phyloP scores from a whole-genome alignment of 2,113 vertebrate genomes.

The Myodes glareolus region DNA sequence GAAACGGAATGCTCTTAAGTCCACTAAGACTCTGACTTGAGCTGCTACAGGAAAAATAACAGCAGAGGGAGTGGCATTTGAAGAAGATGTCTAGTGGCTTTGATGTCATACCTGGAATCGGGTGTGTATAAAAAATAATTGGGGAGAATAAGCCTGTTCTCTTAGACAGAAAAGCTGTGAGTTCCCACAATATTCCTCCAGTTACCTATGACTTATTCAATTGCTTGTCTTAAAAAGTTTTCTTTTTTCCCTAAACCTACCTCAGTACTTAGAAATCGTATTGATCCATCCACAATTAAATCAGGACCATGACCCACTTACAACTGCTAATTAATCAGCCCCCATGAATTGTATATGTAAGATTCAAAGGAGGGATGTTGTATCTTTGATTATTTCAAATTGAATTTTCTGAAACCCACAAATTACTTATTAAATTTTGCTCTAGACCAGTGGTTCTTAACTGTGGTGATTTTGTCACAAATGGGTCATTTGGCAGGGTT shows the following conservation, averaged over 20 bases:
- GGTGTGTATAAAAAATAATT: slow-evolving; percentile 53
- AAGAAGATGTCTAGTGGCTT: slow-evolving; percentile 30
- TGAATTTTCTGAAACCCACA: slow-evolving; percentile 57
- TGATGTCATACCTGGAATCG: slow-evolving; percentile 58
- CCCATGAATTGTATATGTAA: slow-evolving; percentile 30
- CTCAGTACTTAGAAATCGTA: slow-evolving; percentile 12
- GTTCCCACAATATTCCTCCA: background rate
- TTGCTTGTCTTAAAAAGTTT: slow-evolving; percentile 13
- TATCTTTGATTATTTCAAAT: slow-evolving; percentile 63
- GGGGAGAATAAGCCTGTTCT: slow-evolving; percentile 43
- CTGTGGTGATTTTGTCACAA: background rate
- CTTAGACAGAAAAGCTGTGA: slow-evolving; percentile 34
- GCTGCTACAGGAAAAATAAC: slow-evolving; percentile 61
- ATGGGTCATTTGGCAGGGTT: slow-evolving; percentile 7
- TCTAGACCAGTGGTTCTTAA: slow-evolving; percentile 51
- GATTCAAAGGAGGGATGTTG: slow-evolving; percentile 28
- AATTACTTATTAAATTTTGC: slow-evolving; percentile 67
- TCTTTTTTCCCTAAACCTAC: background rate
- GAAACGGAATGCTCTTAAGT: slow-evolving; percentile 39
- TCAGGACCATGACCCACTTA: slow-evolving; percentile 41
- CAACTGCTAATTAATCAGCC: slow-evolving; percentile 53
- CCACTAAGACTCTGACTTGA: slow-evolving; percentile 58
- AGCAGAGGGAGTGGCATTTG: background rate
- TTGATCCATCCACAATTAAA: slow-evolving; percentile 46
- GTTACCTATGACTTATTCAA: slow-evolving; percentile 46